These are phyloP conservation scores for Melanaphis sacchari DNA, from an alignment of 1,140 invertebrate species.

Conservation along the genomic window DNA sequence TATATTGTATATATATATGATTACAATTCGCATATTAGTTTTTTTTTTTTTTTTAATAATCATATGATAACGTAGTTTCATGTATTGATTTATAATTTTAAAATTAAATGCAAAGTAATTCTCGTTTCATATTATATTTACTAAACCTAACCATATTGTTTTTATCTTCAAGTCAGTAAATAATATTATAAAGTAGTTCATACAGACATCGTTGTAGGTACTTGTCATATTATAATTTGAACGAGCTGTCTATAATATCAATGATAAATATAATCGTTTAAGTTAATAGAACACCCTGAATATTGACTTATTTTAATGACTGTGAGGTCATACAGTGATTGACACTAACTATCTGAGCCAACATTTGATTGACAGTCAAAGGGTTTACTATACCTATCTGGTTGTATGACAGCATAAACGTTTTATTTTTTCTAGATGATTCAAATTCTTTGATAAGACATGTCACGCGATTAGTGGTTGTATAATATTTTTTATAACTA, in stretches of 20 bases:
- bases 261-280: not conserved
- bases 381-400: not conserved
- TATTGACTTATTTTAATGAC: not conserved
- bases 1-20: not conserved
- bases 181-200: not conserved
- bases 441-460: not conserved
- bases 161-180: not conserved
- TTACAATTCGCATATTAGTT: not conserved
- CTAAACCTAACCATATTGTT: not conserved
- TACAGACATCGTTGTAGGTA: not conserved
- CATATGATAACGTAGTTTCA: too few relatives aligned
- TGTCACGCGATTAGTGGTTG: not conserved
- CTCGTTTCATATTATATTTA: not conserved
- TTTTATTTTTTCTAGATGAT: not conserved
- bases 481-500: not conserved
- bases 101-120: not conserved
- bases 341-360: not conserved
- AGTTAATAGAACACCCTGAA: not conserved
- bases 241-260: not conserved
- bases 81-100: not conserved
- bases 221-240: not conserved
- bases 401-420: not conserved
- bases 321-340: slow-evolving; percentile 1
- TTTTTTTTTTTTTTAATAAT: too few relatives aligned
- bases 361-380: slow-evolving; percentile 24